Percentiles rank a stretch among this genome's conserved stretches.
Evolutionary conservation across 2,113 vertebrate genomes (phyloP).

Genomic region (Mobula hypostoma): DNA sequence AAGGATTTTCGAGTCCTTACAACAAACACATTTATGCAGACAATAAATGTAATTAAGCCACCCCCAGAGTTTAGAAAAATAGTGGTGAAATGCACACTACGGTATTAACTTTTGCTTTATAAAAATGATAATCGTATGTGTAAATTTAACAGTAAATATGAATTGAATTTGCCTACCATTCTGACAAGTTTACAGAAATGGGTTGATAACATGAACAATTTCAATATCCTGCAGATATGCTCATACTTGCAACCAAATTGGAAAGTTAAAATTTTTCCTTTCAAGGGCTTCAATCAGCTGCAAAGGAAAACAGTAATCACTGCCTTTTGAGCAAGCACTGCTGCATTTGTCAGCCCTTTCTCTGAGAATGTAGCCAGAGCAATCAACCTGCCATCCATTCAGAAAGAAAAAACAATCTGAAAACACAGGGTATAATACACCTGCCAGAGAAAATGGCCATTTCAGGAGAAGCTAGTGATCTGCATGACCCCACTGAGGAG

Average conservation of each 20-base stretch:
- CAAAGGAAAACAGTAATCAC: conserved; percentile 99
- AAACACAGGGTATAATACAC: conserved; percentile 99
- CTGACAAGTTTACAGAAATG: conserved; percentile 99
- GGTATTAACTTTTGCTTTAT: conserved; percentile 86
- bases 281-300: conserved; percentile 99
- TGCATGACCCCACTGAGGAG: conserved; percentile 94
- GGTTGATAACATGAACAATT: conserved; percentile 96
- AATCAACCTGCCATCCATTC: conserved; percentile 99
- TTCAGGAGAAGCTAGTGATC: conserved; percentile 99
- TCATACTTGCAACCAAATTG: conserved; percentile 93
- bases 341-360: conserved; percentile 93
- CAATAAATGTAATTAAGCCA: conserved; percentile 67
- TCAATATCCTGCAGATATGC: conserved; percentile 69
- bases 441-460: conserved; percentile 99
- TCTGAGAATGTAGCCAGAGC: conserved; percentile 94
- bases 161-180: conserved; percentile 77
- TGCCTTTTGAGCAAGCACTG: conserved; percentile 97
- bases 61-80: conserved; percentile 65
- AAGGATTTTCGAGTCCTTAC: conserved; percentile 65
- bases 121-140: conserved; percentile 98
- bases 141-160: conserved; percentile 78
- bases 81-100: conserved; percentile 67
- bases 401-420: conserved; percentile 99
- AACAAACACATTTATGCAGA: conserved; percentile 52
- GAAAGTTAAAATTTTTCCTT: conserved; percentile 99